Percentiles rank a stretch among this genome's conserved stretches.
phyloP scores from a whole-genome alignment of 1,140 invertebrate species.

The Oryzaephilus surinamensis region DNA sequence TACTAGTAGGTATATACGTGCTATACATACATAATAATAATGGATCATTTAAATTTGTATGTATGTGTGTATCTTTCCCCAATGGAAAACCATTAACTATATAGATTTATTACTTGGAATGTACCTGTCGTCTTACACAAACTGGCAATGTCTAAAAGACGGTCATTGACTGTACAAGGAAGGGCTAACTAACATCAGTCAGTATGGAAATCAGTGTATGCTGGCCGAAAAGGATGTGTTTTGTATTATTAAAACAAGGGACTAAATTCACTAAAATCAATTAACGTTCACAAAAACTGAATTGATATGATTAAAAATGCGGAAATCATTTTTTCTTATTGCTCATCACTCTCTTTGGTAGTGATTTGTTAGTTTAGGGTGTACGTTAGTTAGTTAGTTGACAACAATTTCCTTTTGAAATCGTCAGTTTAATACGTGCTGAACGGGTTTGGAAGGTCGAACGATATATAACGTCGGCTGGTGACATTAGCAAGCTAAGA shows the following conservation, averaged over 20 bases:
- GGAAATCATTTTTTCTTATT: not conserved
- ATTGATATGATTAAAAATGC: too few species aligned
- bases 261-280: slow-evolving; percentile 19
- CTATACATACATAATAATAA: slow-evolving; percentile 19
- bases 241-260: slow-evolving; percentile 18
- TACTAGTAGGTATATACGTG: too few species aligned
- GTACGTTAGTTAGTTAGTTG: not conserved
- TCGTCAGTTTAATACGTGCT: slow-evolving; percentile 12
- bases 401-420: not conserved
- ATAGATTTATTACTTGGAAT: slow-evolving; percentile 12
- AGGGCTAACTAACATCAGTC: slow-evolving; percentile 28
- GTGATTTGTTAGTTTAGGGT: not conserved
- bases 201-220: slow-evolving; percentile 31
- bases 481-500: slow-evolving; percentile 36
- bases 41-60: slow-evolving; percentile 20
- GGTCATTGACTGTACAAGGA: slow-evolving; percentile 11
- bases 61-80: slow-evolving; percentile 12
- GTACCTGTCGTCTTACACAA: slow-evolving; percentile 24
- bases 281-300: too few species aligned
- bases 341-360: too few species aligned
- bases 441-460: slow-evolving; percentile 10
- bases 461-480: slow-evolving; percentile 20
- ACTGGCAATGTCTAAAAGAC: slow-evolving; percentile 10
- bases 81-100: slow-evolving; percentile 9
- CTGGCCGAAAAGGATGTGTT: slow-evolving; percentile 21